These are phyloP conservation scores for Epinephelus fuscoguttatus DNA, from an alignment of 2,113 vertebrate species.

Conservation along the genomic window DNA sequence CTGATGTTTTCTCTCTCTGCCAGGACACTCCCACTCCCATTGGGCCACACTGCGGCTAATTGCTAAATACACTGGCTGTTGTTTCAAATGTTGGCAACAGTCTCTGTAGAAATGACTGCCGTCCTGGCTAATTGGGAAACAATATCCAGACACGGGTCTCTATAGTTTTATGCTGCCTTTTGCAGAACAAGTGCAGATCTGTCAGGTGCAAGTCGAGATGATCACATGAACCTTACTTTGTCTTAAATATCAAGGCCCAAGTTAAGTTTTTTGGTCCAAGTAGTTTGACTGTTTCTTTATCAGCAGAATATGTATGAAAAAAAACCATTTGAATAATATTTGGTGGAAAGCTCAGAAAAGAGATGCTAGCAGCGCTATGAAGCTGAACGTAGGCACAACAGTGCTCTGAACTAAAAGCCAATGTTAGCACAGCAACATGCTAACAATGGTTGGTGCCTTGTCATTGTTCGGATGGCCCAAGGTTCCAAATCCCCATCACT, in stretches of 20 bases:
- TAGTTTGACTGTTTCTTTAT: background rate
- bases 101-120: conserved; percentile 62
- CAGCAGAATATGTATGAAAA: background rate
- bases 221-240: background rate
- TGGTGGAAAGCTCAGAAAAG: background rate
- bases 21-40: conserved; percentile 77
- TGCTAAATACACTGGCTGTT: conserved; percentile 79
- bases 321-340: background rate
- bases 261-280: background rate
- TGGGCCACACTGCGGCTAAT: conserved; percentile 71
- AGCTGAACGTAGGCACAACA: no score
- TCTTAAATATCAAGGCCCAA: background rate
- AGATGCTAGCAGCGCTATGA: no score
- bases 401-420: no score
- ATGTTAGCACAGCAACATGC: no score
- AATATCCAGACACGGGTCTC: conserved; percentile 50
- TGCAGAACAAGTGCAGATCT: conserved; percentile 28
- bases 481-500: no score
- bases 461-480: no score
- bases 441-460: no score
- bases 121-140: conserved; percentile 60
- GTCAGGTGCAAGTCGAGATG: background rate
- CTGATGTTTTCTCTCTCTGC: conserved; percentile 73
- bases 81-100: conserved; percentile 74
- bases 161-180: conserved; percentile 22